Evolutionary conservation across 2,888 invertebrate genomes (phyloP).

Genomic region (Oligia strigilis): DNA sequence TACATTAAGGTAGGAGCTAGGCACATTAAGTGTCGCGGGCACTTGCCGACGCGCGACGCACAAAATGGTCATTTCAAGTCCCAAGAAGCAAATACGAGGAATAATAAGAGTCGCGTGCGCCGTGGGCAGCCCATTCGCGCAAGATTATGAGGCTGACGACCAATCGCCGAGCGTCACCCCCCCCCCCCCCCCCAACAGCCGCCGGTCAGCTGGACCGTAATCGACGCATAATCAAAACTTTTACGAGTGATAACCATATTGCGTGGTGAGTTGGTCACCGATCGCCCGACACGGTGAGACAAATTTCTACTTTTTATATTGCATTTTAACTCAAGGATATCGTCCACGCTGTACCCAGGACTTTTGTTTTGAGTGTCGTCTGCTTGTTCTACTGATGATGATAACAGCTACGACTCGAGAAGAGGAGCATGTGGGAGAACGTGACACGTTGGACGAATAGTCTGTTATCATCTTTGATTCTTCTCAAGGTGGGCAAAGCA

Average conservation of each 20-base stretch:
- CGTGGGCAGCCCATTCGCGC: slow-evolving; percentile 75
- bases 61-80: slow-evolving; percentile 62
- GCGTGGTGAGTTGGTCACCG: slow-evolving; percentile 63
- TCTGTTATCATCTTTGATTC: slow-evolving; percentile 5
- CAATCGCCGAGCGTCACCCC: slow-evolving; percentile 68
- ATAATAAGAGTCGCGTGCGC: slow-evolving; percentile 75
- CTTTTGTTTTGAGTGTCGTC: background rate
- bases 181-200: slow-evolving; percentile 50
- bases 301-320: slow-evolving; percentile 53
- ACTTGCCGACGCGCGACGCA: slow-evolving; percentile 48
- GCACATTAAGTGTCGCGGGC: slow-evolving; percentile 40
- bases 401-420: background rate
- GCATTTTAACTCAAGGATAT: slow-evolving; percentile 4
- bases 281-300: slow-evolving; percentile 66
- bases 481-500: slow-evolving; percentile 1
- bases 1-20: slow-evolving; percentile 45
- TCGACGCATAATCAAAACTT: slow-evolving; percentile 77
- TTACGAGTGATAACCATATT: slow-evolving; percentile 76
- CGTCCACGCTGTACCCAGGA: background rate
- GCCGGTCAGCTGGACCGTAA: slow-evolving; percentile 75
- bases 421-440: background rate
- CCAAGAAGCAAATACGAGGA: slow-evolving; percentile 65
- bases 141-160: slow-evolving; percentile 73
- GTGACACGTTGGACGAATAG: slow-evolving; percentile 11
- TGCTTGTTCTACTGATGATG: slow-evolving; percentile 1